Evolutionary conservation across 2,888 invertebrate species (phyloP).

Genomic region (Phyto melanocephala): DNA sequence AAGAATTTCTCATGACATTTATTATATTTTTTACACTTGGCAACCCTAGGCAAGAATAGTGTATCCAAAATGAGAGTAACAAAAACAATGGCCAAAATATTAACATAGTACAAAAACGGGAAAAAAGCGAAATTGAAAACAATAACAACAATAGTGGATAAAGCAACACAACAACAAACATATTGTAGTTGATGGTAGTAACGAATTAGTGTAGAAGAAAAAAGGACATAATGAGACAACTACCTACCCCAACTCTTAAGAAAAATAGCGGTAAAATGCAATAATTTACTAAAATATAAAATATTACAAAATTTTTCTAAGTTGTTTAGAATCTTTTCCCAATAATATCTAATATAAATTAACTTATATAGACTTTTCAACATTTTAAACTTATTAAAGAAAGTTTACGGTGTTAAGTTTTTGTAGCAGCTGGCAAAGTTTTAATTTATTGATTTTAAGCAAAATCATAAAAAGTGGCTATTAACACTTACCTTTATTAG

Average conservation of each 20-base stretch:
- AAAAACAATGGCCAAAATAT: conserved; percentile 55
- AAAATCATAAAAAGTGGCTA: conserved; percentile 16
- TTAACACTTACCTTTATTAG: conserved; percentile 53
- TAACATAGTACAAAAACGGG: conserved; percentile 5
- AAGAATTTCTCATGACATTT: too few relatives aligned
- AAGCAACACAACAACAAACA: neutral
- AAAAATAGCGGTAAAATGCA: conserved; percentile 57
- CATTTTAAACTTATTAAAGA: neutral
- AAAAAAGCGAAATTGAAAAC: conserved; percentile 30
- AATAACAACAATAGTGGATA: conserved; percentile 2
- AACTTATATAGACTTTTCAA: neutral
- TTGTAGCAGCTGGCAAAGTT: conserved; percentile 53
- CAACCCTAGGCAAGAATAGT: neutral
- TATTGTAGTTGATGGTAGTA: conserved; percentile 54
- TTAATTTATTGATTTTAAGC: conserved; percentile 62
- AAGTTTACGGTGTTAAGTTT: neutral
- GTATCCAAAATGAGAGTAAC: conserved; percentile 39
- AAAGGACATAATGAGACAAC: conserved; percentile 61
- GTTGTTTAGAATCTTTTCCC: too few relatives aligned
- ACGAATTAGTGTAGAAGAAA: conserved; percentile 51
- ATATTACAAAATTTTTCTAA: neutral
- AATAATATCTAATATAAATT: too few relatives aligned
- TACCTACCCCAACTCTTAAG: conserved; percentile 50
- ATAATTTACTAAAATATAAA: conserved; percentile 6
- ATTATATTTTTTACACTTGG: too few relatives aligned